Percentiles rank a stretch among this genome's conserved stretches.
Conservation (phyloP, 35 echinoderm and acorn worm genomes). For the Patiria miniata region DNA sequence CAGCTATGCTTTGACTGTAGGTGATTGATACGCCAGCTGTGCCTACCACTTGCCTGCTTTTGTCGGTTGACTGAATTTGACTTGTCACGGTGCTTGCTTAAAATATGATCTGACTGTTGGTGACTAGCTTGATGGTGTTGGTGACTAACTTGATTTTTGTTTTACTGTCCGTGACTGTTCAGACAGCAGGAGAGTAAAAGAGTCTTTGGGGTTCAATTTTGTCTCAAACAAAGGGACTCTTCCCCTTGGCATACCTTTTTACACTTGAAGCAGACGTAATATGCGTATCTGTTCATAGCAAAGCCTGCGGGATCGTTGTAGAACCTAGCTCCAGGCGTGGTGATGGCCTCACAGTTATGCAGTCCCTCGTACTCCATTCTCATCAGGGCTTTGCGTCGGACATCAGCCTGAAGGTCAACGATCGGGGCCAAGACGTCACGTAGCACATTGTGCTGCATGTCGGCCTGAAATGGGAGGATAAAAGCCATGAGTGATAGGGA, state of each 20-base stretch:
- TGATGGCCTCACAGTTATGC: constrained; percentile 90
- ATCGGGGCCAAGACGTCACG: constrained; percentile 79
- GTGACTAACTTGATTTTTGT: too few species aligned
- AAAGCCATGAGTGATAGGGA: too few species aligned
- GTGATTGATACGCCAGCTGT: too few species aligned
- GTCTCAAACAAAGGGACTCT: not conserved
- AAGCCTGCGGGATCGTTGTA: constrained; percentile 91
- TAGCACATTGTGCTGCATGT: constrained; percentile 74
- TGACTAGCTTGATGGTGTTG: too few species aligned
- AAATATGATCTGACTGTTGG: too few species aligned
- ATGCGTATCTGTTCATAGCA: constrained; percentile 99
- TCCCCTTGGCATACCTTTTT: constrained; percentile 75
- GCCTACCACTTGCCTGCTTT: too few species aligned
- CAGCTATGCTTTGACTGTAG: too few species aligned
- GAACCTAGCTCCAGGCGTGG: constrained; percentile 87
- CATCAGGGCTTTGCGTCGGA: constrained; percentile 90
- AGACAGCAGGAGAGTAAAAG: too few species aligned
- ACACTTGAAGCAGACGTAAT: constrained; percentile 99
- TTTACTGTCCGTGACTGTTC: too few species aligned
- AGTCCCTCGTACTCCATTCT: constrained; percentile 94
- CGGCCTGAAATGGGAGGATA: constrained; percentile 47
- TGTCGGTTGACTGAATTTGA: too few species aligned
- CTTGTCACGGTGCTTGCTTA: too few species aligned
- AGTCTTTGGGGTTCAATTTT: too few species aligned
- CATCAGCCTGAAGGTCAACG: constrained; percentile 71